phyloP scores from a whole-genome alignment of 1,140 invertebrate species.

The Pseudomyrmex flavicornis region DNA sequence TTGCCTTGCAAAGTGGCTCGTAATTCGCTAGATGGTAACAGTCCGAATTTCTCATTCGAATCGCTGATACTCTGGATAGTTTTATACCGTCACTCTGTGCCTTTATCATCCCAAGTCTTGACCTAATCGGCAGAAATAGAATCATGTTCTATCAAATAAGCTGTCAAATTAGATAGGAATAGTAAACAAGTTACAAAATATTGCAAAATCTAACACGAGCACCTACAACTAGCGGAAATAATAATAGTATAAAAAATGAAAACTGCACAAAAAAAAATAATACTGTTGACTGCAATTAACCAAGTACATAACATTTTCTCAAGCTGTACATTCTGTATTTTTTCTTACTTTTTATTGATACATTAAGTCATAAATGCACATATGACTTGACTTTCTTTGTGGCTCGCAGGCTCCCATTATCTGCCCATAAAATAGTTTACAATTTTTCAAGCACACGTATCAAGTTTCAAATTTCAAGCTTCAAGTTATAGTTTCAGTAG shows the following conservation, averaged over 20 bases:
- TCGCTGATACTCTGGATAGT: background rate
- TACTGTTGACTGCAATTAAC: background rate
- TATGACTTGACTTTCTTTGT: too few relatives aligned
- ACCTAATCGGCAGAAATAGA: background rate
- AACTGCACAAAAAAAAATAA: background rate
- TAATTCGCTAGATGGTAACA: background rate
- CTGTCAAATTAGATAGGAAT: background rate
- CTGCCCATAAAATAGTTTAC: too few relatives aligned
- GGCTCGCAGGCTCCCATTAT: too few relatives aligned
- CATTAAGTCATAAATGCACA: too few relatives aligned
- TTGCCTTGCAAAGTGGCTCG: background rate
- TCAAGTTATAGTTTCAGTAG: too few relatives aligned
- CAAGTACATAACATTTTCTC: background rate
- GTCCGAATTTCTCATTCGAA: constrained; percentile 27
- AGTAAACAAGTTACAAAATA: background rate
- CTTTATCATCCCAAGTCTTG: background rate
- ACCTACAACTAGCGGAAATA: too few relatives aligned
- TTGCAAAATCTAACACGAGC: background rate
- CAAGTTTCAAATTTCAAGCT: too few relatives aligned
- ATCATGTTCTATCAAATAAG: background rate
- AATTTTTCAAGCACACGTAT: too few relatives aligned
- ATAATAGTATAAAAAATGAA: background rate
- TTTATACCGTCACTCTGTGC: too few relatives aligned
- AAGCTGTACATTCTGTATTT: too few relatives aligned
- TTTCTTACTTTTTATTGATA: too few relatives aligned